Evolutionary conservation across 1,140 invertebrate species (phyloP).

Genomic region (Drosophila auraria): DNA sequence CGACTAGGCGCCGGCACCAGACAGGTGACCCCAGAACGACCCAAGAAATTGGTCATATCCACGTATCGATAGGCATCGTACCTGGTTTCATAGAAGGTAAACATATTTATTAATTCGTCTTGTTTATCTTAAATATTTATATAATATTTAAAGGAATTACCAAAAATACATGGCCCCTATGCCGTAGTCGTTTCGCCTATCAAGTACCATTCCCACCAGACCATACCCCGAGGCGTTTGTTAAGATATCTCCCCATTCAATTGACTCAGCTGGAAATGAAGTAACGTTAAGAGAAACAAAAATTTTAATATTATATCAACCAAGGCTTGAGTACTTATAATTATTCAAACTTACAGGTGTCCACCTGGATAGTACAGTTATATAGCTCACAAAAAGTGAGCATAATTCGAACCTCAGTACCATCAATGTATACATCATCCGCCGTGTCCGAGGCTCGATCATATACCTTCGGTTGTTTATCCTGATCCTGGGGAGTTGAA

Average conservation of each 20-base stretch:
- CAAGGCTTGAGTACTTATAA: no score
- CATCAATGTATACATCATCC: constrained; percentile 52
- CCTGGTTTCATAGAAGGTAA: constrained; percentile 10
- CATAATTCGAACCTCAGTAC: constrained; percentile 65
- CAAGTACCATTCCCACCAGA: constrained; percentile 62
- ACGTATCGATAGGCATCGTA: constrained; percentile 57
- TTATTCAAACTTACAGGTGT: constrained; percentile 54
- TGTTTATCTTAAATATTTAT: background rate
- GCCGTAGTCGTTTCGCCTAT: constrained; percentile 55
- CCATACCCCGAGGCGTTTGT: constrained; percentile 62
- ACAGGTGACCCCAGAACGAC: constrained; percentile 73
- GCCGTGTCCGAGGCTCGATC: constrained; percentile 40
- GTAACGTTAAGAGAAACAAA: no score
- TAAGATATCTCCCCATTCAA: constrained; percentile 68
- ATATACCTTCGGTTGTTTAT: constrained; percentile 32
- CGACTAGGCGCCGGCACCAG: constrained; percentile 65
- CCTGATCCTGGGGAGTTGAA: constrained; percentile 19
- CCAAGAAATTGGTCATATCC: constrained; percentile 70
- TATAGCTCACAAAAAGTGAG: constrained; percentile 63
- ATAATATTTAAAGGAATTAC: constrained; percentile 8
- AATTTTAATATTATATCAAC: no score
- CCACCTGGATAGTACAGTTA: constrained; percentile 69
- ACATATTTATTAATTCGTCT: background rate
- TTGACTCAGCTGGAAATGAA: constrained; percentile 42
- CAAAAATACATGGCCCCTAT: constrained; percentile 65